A percentile compares a stretch with the other conserved stretches of the same genome.
These are phyloP conservation scores for Hydraecia micacea DNA, from an alignment of 2,888 invertebrate genomes.

Conservation along the genomic window DNA sequence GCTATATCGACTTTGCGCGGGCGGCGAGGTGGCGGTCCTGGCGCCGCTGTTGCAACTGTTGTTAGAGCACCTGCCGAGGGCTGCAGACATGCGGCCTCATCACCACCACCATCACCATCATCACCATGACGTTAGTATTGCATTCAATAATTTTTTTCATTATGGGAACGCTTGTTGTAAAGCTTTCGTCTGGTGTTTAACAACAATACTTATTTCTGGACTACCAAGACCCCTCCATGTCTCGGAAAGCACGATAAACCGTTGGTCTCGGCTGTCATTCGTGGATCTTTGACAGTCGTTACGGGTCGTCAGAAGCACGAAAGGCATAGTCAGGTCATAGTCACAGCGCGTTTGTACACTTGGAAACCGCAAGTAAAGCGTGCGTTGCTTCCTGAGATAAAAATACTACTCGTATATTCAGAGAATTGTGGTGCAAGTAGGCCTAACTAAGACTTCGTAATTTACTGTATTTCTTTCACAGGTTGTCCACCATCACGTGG, in stretches of 20 bases:
- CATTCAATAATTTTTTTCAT: neutral
- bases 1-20: slow-evolving; percentile 96
- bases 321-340: too few species aligned
- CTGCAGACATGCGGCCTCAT: slow-evolving; percentile 95
- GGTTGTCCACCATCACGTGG: slow-evolving; percentile 91
- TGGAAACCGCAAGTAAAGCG: too few species aligned
- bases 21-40: slow-evolving; percentile 91
- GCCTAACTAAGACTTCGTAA: neutral
- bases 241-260: too few species aligned
- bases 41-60: slow-evolving; percentile 95
- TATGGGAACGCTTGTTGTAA: too few species aligned
- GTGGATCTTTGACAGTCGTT: too few species aligned
- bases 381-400: too few species aligned
- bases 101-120: slow-evolving; percentile 79
- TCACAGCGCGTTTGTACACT: too few species aligned
- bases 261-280: too few species aligned
- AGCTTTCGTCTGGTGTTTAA: neutral
- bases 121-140: slow-evolving; percentile 76
- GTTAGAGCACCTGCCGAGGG: slow-evolving; percentile 94
- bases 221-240: neutral
- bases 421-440: neutral
- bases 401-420: neutral
- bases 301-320: too few species aligned
- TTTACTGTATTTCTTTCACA: slow-evolving; percentile 60
- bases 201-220: neutral